Evolutionary conservation across 2,888 invertebrate species (phyloP).

Genomic region (Exephanes ischioxanthus): DNA sequence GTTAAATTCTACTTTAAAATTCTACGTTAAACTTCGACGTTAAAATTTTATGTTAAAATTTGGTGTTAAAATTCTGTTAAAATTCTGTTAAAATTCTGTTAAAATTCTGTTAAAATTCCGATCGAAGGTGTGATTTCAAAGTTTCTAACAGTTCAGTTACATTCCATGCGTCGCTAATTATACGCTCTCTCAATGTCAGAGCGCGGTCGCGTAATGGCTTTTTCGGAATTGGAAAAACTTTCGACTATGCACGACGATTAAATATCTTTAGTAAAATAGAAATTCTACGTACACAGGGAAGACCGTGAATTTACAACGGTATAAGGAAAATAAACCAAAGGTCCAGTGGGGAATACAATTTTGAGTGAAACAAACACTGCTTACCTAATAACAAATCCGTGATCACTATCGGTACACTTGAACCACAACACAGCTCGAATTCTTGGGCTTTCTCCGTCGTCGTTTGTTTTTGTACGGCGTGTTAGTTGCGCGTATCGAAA

Average conservation of each 20-base stretch:
- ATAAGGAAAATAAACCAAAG: background rate
- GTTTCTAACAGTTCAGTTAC: slow-evolving; percentile 1
- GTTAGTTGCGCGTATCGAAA: slow-evolving; percentile 20
- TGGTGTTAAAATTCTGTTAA: too few species aligned
- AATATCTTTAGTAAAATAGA: background rate
- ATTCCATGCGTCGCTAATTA: background rate
- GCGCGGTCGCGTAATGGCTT: background rate
- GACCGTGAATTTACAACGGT: background rate
- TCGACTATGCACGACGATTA: background rate
- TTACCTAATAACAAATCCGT: slow-evolving; percentile 76
- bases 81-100: too few species aligned
- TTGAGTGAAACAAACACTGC: slow-evolving; percentile 17
- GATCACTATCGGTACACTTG: slow-evolving; percentile 70
- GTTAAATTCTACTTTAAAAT: too few species aligned
- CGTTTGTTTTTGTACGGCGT: background rate
- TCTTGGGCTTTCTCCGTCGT: slow-evolving; percentile 5
- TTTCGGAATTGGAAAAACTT: background rate
- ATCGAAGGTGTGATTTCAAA: too few species aligned
- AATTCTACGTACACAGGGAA: background rate
- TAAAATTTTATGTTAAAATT: too few species aligned
- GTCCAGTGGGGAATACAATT: background rate
- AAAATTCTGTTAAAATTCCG: too few species aligned
- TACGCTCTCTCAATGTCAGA: background rate
- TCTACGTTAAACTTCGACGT: too few species aligned
- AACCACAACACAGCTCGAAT: slow-evolving; percentile 73